Conservation (phyloP, 2,113 vertebrate genomes). For the Casuarius casuarius region DNA sequence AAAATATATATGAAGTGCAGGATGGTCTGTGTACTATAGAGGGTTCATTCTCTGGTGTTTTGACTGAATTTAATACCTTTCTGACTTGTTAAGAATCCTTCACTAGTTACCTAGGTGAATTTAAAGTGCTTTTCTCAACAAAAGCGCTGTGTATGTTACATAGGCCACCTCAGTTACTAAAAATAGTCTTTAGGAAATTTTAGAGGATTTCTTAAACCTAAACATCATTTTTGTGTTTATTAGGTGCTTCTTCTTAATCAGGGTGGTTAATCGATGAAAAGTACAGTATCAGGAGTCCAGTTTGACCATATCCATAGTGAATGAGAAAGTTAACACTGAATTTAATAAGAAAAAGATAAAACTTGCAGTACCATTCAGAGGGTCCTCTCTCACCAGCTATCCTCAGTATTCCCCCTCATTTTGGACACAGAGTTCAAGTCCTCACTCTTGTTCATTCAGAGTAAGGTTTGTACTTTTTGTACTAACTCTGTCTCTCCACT, state of each 20-base stretch:
- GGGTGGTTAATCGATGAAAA: background rate
- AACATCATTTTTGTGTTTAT: background rate
- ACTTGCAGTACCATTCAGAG: background rate
- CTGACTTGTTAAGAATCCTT: background rate
- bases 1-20: background rate
- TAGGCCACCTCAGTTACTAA: background rate
- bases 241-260: background rate
- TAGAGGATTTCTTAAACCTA: background rate
- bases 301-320: background rate
- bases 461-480: background rate
- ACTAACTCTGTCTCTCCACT: background rate
- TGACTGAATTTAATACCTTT: background rate
- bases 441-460: background rate
- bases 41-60: background rate
- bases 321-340: background rate
- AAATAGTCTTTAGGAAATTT: background rate
- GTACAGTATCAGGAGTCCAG: background rate
- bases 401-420: fast-evolving
- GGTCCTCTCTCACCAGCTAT: background rate
- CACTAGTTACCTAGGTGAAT: background rate
- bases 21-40: background rate
- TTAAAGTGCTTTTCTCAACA: background rate
- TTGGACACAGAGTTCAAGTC: background rate
- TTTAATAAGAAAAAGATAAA: background rate
- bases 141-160: background rate